phyloP scores from a whole-genome alignment of 1,140 invertebrate genomes.

The Gonioctena quinquepunctata region DNA sequence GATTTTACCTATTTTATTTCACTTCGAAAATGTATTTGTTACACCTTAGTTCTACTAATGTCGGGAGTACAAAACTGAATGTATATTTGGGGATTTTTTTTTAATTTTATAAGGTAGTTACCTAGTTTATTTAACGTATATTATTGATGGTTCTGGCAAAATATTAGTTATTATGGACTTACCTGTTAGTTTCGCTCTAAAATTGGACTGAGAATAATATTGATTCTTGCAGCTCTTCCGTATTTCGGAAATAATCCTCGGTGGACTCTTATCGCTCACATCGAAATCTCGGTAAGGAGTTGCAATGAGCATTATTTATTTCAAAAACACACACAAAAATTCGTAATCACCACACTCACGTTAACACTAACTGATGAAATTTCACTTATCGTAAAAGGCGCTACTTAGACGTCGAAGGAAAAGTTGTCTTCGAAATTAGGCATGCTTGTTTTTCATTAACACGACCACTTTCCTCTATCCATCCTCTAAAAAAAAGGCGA shows the following conservation, averaged over 20 bases:
- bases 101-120: too few species aligned
- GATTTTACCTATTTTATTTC: too few species aligned
- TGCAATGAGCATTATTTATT: constrained; percentile 29
- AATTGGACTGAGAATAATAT: constrained; percentile 16
- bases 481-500: too few species aligned
- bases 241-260: constrained; percentile 36
- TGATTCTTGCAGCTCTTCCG: constrained; percentile 26
- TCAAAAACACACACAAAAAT: neutral
- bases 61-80: too few species aligned
- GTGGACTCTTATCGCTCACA: constrained; percentile 30
- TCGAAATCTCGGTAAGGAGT: constrained; percentile 34
- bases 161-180: constrained; percentile 9
- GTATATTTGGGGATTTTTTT: too few species aligned
- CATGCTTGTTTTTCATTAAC: neutral
- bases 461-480: neutral
- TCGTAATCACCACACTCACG: neutral
- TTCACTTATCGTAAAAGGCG: neutral
- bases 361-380: neutral
- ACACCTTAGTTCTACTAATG: too few species aligned
- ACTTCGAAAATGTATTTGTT: too few species aligned
- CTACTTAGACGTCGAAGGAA: constrained; percentile 1
- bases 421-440: constrained; percentile 5
- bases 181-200: constrained; percentile 34
- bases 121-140: too few species aligned
- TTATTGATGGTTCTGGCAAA: too few species aligned